Evolutionary conservation across 2,888 invertebrate genomes (phyloP).

Genomic region (Drosophila stalkeri): DNA sequence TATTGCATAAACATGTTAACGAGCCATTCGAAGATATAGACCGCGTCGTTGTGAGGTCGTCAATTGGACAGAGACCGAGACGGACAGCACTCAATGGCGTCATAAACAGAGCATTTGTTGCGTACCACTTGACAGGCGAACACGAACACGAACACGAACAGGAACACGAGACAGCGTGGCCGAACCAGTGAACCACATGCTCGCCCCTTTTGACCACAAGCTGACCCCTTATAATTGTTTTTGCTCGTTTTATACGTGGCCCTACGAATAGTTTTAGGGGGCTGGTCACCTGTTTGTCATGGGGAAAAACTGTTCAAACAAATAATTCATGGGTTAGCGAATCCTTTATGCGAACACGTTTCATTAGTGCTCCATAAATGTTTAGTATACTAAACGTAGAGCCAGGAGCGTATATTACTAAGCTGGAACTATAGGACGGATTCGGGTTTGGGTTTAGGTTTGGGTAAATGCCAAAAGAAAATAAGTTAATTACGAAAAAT

Average conservation of each 20-base stretch:
- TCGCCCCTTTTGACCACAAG: not conserved
- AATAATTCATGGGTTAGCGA: slow-evolving; percentile 35
- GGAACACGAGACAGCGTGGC: not conserved
- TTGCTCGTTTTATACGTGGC: not conserved
- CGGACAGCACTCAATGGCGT: slow-evolving; percentile 53
- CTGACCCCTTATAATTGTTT: slow-evolving; percentile 1
- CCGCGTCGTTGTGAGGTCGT: slow-evolving; percentile 23
- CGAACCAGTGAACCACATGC: slow-evolving; percentile 3
- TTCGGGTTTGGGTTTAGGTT: not conserved
- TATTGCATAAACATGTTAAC: slow-evolving; percentile 7
- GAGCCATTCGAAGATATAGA: slow-evolving; percentile 16
- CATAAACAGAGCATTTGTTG: slow-evolving; percentile 68
- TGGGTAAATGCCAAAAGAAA: not conserved
- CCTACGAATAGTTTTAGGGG: slow-evolving; percentile 13
- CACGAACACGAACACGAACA: not conserved
- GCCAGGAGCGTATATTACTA: not conserved
- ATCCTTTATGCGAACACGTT: not conserved
- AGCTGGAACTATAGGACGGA: not conserved
- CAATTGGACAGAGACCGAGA: slow-evolving; percentile 19
- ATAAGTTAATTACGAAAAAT: slow-evolving; percentile 8
- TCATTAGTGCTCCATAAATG: slow-evolving; percentile 1
- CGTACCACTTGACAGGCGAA: slow-evolving; percentile 57
- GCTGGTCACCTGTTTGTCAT: slow-evolving; percentile 33
- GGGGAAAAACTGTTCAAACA: slow-evolving; percentile 11
- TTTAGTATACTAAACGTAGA: slow-evolving; percentile 2